phyloP scores from a whole-genome alignment of 2,113 vertebrate genomes.

The Cyanoliseus patagonus region DNA sequence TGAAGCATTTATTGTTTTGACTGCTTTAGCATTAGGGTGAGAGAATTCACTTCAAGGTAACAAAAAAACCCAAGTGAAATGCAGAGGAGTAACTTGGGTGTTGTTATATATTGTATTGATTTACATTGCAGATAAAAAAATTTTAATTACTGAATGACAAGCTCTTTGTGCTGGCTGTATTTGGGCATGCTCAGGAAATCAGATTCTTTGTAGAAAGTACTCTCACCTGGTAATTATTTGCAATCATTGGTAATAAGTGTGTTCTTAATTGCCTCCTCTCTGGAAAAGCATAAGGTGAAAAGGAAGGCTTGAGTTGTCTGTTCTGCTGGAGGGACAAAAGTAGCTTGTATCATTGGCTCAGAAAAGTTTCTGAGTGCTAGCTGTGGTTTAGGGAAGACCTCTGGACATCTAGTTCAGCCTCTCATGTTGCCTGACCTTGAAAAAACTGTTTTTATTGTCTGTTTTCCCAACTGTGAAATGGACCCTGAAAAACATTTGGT shows the following conservation, averaged over 20 bases:
- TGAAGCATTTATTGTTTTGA: background rate
- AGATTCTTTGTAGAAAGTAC: background rate
- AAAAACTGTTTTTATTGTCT: background rate
- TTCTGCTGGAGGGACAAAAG: background rate
- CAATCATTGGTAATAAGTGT: background rate
- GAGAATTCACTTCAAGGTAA: background rate
- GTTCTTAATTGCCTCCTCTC: background rate
- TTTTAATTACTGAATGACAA: background rate
- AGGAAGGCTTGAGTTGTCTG: background rate
- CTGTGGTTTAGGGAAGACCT: background rate
- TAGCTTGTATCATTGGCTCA: background rate
- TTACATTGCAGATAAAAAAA: background rate
- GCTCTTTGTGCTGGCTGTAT: background rate
- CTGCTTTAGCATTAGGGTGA: background rate
- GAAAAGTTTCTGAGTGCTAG: background rate
- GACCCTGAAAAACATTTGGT: background rate
- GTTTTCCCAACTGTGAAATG: background rate
- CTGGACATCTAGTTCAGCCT: background rate
- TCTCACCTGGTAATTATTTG: slow-evolving; percentile 6
- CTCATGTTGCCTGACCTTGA: background rate
- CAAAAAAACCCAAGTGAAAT: background rate
- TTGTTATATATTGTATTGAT: background rate
- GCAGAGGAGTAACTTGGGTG: background rate
- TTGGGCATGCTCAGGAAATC: background rate
- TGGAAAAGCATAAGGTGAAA: background rate